These are phyloP conservation scores for Oligia fasciuncula DNA, from an alignment of 2,888 invertebrate genomes.

Conservation along the genomic window DNA sequence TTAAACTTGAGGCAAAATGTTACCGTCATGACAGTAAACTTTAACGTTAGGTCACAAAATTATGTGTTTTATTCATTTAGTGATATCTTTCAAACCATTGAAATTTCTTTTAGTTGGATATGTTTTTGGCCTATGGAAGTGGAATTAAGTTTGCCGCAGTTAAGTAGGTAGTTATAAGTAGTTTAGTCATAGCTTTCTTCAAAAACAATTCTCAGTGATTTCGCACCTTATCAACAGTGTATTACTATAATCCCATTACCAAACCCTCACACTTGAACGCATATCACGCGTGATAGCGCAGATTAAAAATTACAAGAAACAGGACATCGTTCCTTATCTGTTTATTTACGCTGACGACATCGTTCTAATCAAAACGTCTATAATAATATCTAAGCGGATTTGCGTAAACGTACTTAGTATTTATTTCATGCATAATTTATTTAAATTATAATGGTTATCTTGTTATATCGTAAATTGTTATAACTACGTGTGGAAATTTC, in stretches of 20 bases:
- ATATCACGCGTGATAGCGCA: neutral
- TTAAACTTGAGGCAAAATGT: no score
- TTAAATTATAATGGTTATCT: neutral
- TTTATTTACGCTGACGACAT: constrained; percentile 3
- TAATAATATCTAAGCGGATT: constrained; percentile 16
- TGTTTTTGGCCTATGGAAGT: neutral
- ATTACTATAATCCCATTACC: constrained; percentile 30
- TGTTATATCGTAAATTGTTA: no score
- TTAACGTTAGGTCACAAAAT: no score
- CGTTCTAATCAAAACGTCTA: constrained; percentile 15
- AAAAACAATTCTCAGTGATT: constrained; percentile 18
- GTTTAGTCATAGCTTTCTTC: neutral
- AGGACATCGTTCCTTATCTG: constrained; percentile 13
- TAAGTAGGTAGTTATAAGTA: neutral
- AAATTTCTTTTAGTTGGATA: no score
- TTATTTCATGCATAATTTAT: constrained; percentile 21
- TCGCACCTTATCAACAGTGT: constrained; percentile 12
- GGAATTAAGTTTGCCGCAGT: neutral
- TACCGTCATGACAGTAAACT: no score
- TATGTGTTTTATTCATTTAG: no score
- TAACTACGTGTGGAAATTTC: neutral
- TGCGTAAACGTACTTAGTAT: constrained; percentile 15
- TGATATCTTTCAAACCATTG: no score
- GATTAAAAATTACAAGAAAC: constrained; percentile 17
- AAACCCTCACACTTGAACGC: neutral